These are phyloP conservation scores for Dendrocopos noguchii DNA, from an alignment of 2,113 vertebrate species.

Conservation along the genomic window DNA sequence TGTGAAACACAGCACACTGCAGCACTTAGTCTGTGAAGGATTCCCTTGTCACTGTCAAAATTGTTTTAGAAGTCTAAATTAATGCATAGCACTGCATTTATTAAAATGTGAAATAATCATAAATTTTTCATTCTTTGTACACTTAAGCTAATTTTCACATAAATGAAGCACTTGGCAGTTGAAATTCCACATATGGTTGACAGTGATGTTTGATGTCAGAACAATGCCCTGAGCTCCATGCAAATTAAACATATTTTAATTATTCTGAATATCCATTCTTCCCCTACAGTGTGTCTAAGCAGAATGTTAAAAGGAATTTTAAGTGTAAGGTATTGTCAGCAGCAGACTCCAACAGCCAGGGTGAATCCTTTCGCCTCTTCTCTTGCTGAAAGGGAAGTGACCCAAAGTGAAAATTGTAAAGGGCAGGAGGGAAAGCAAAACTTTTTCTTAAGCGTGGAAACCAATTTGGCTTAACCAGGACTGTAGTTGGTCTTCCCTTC, in stretches of 20 bases:
- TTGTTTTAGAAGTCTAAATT: conserved; percentile 86
- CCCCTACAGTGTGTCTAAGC: conserved; percentile 58
- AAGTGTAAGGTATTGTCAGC: conserved; percentile 56
- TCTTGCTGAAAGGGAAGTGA: background rate
- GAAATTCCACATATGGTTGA: conserved; percentile 81
- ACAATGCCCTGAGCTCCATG: conserved; percentile 82
- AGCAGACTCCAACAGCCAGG: background rate
- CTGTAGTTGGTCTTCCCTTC: background rate
- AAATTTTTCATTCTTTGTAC: conserved; percentile 91
- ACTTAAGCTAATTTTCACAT: conserved; percentile 90
- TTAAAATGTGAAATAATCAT: conserved; percentile 90
- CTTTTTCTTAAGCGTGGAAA: conserved; percentile 6
- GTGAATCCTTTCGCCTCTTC: conserved; percentile 9
- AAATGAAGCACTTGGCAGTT: conserved; percentile 87
- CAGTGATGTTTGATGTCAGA: conserved; percentile 90
- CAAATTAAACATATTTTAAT: conserved; percentile 85
- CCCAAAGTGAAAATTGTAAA: background rate
- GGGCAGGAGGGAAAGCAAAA: background rate
- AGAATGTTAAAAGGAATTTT: conserved; percentile 69
- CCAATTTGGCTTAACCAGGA: background rate
- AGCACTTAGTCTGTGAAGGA: conserved; percentile 62
- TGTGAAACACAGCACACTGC: background rate
- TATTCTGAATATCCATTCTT: conserved; percentile 79
- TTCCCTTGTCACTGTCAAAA: conserved; percentile 75
- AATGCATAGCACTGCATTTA: conserved; percentile 88